Percentiles rank a stretch among this genome's conserved stretches.
These are phyloP conservation scores for Cygnus olor DNA, from an alignment of 2,797 vertebrate species.

Conservation along the genomic window DNA sequence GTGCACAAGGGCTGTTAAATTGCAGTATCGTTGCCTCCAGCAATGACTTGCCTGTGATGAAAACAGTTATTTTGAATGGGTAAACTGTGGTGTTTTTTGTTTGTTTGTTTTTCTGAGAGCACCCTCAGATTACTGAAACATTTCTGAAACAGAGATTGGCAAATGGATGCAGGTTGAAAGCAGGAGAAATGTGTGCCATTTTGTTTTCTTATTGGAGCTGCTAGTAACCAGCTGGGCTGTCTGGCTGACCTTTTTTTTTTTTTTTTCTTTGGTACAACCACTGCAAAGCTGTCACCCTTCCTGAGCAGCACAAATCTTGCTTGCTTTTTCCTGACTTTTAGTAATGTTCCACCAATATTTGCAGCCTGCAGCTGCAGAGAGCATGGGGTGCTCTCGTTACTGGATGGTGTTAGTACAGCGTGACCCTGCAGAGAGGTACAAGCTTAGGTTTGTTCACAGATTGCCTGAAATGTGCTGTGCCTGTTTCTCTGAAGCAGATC, in stretches of 20 bases:
- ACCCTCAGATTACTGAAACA: background rate
- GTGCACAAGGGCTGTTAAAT: background rate
- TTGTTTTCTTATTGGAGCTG: constrained; percentile 10
- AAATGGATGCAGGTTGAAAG: constrained; percentile 7
- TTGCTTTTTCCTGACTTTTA: background rate
- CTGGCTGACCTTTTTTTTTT: background rate
- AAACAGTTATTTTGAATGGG: background rate
- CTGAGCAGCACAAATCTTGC: background rate
- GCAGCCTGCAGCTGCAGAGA: background rate
- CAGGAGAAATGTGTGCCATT: background rate
- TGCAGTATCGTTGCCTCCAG: background rate
- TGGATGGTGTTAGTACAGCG: background rate
- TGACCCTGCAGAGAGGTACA: background rate
- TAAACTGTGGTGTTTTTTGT: background rate
- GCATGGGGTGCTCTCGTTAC: rapidly evolving
- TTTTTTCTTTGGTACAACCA: background rate
- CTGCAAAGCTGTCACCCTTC: background rate
- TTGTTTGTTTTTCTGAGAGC: background rate
- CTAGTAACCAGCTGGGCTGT: background rate
- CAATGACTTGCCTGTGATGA: background rate
- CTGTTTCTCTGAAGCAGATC: background rate
- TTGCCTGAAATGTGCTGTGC: background rate
- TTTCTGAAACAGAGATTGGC: constrained; percentile 12
- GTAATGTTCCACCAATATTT: background rate
- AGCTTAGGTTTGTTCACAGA: constrained; percentile 17